Base-by-base conservation (phyloP, 2,888 invertebrate genomes). In the Tyria jacobaeae region DNA sequence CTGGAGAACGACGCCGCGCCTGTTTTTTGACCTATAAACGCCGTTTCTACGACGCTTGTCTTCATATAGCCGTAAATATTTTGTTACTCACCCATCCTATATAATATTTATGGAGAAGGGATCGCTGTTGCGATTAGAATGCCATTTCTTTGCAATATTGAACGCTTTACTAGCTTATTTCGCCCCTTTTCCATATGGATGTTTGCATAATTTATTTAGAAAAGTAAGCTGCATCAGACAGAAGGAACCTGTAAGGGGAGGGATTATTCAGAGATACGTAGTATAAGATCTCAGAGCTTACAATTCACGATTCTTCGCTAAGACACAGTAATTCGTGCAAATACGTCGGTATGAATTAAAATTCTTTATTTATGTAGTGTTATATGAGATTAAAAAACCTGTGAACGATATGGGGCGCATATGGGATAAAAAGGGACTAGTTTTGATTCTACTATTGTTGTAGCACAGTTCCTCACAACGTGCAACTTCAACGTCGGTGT, bases 61-160 rank as follows among this genome's bases (percentile, higher is more conserved):
- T 81, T 80, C 73, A 78, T 79, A 75, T 70, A 73, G 78, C 80
- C 79, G 84, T 86, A 87, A 88, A 90, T 87, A 89, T 90, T 89
- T 89, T 83, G 85, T 83, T 70, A 63, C 71, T 67, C 47, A 63
- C 66, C 68, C 81, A 83, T 84, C 76, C 80, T 74, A 88, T 90
- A 79, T 81, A 92, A 92, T 91, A 93, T 93, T 93, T 90, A 93
- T 89, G 82, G 80, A 79, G 73, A 71, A 82, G 84, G 85, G 86
- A 83, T 83, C 81, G 81, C 78, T 76, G 76, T 78, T 77, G 81
- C 89, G 90, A 91, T 91, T 89, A 91, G 88, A 89, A 89, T 86
- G 86, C 85, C 86, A 84, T 92, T 89, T 88, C 86, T 87, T 85
- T 82, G 83, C 85, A 85, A 75, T 71, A 76, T 76, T 73, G 75